Evolutionary conservation across 2,113 vertebrate genomes (phyloP).

Genomic region (Lepus timidus): DNA sequence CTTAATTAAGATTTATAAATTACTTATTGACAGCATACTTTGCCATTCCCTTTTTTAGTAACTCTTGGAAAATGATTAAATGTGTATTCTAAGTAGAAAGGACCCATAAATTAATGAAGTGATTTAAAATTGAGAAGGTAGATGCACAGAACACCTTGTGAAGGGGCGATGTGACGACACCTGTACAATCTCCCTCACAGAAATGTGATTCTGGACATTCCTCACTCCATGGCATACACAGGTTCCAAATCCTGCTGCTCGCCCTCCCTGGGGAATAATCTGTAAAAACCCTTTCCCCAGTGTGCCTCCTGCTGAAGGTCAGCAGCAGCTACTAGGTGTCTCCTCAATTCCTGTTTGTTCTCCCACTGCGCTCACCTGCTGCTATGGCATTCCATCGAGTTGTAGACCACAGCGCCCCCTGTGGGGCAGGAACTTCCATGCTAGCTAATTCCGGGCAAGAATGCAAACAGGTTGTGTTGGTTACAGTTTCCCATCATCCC

Average conservation of each 20-base stretch:
- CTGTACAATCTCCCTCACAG: not conserved
- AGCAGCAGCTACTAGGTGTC: rapidly evolving
- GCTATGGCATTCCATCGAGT: not conserved
- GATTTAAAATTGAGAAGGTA: not conserved
- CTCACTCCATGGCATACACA: not conserved
- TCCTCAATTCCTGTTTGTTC: not conserved
- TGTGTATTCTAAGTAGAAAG: not conserved
- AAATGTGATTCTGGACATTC: not conserved
- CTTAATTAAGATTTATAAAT: not conserved
- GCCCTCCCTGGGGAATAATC: not conserved
- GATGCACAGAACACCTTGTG: too few species aligned
- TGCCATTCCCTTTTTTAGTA: not conserved
- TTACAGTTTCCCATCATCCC: not conserved
- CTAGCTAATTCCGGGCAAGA: not conserved
- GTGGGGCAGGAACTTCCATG: not conserved
- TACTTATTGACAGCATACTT: not conserved
- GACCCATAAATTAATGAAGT: not conserved
- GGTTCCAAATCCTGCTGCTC: not conserved
- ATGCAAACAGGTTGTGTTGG: not conserved
- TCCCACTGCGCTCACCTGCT: not conserved
- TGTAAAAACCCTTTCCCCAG: not conserved
- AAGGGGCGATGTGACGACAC: not conserved
- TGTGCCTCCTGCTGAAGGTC: not conserved
- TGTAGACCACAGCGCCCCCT: not conserved
- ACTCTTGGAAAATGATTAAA: conserved; percentile 48